Evolutionary conservation across 2,113 vertebrate genomes (phyloP).

Genomic region (Benthochromis sp.): DNA sequence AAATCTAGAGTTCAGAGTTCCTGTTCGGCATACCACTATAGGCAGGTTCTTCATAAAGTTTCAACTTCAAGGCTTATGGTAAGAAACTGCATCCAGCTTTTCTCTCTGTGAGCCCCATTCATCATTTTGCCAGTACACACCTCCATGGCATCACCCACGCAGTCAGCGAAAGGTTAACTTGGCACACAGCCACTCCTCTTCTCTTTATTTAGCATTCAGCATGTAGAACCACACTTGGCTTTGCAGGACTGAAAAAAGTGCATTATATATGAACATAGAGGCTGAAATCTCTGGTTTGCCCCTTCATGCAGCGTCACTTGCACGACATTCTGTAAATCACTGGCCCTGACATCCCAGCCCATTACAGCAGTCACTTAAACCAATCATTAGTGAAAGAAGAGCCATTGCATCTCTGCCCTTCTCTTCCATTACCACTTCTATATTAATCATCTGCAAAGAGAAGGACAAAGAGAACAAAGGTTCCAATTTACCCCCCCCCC

Average conservation of each 20-base stretch:
- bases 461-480: conserved; percentile 17
- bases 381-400: conserved; percentile 68
- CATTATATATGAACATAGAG: not conserved
- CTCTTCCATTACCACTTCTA: conserved; percentile 46
- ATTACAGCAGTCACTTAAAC: conserved; percentile 69
- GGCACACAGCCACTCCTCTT: conserved; percentile 11
- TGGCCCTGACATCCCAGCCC: conserved; percentile 32
- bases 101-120: not conserved
- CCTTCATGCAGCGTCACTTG: not conserved
- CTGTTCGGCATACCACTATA: not conserved
- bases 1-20: conserved; percentile 1
- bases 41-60: not conserved
- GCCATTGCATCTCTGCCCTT: conserved; percentile 42
- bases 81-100: conserved; percentile 5
- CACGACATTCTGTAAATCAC: conserved; percentile 44
- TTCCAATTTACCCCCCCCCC: conserved; percentile 14
- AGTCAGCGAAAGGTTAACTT: conserved; percentile 48
- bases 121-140: conserved; percentile 38
- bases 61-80: not conserved
- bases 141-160: conserved; percentile 20
- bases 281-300: not conserved
- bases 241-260: not conserved
- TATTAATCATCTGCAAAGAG: conserved; percentile 46
- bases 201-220: not conserved
- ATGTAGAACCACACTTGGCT: conserved; percentile 11